These are phyloP conservation scores for Coracias cyanogaster DNA, from an alignment of 2,797 vertebrate genomes.

Conservation along the genomic window DNA sequence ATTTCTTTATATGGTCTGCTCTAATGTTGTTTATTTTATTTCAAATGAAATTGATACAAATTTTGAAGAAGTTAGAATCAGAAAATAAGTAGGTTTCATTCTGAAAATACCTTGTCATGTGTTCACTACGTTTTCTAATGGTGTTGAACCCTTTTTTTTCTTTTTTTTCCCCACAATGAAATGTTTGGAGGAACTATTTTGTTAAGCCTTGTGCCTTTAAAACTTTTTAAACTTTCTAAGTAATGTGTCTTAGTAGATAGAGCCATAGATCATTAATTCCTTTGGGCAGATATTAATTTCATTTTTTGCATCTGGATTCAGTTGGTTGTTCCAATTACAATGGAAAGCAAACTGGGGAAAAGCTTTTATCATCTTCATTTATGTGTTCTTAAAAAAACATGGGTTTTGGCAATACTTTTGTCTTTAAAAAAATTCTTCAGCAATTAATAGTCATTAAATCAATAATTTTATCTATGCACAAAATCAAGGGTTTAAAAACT, in stretches of 20 bases:
- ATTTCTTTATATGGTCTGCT: not conserved
- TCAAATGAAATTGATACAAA: not conserved
- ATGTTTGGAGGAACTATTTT: not conserved
- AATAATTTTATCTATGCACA: not conserved
- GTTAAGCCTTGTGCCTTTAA: not conserved
- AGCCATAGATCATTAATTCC: not conserved
- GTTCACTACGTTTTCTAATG: accelerated
- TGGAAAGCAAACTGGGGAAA: not conserved
- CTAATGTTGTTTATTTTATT: not conserved
- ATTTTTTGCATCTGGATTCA: not conserved
- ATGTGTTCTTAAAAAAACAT: not conserved
- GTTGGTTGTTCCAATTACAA: not conserved
- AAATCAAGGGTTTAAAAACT: not conserved
- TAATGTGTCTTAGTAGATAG: not conserved
- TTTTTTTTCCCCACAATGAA: not conserved
- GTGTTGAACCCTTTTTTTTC: not conserved
- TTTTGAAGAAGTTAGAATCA: not conserved
- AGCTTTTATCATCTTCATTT: not conserved
- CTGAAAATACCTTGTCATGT: not conserved
- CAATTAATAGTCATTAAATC: not conserved
- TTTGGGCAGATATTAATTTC: not conserved
- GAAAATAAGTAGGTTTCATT: not conserved
- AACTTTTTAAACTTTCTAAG: not conserved
- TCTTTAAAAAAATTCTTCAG: not conserved
- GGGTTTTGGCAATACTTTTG: not conserved